Conservation (phyloP, 2,113 vertebrate genomes). For the Muscicapa adusta region DNA sequence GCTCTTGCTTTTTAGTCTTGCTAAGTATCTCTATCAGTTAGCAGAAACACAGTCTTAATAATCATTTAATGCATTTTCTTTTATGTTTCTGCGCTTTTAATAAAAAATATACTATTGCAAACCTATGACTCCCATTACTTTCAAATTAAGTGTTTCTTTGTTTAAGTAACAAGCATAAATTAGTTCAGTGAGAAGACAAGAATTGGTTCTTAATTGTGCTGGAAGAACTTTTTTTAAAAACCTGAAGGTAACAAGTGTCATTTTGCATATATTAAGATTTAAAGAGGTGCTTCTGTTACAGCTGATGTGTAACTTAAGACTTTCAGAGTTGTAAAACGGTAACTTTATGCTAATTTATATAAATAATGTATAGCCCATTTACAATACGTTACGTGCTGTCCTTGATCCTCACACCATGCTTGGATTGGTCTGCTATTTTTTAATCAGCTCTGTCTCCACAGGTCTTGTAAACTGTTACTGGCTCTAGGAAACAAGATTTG, state of each 20-base stretch:
- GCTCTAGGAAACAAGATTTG: neutral
- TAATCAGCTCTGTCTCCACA: neutral
- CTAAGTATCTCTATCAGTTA: neutral
- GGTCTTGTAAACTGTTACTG: neutral
- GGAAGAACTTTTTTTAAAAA: neutral
- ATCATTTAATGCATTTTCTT: neutral
- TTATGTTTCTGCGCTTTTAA: neutral
- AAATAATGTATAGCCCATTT: slow-evolving; percentile 30
- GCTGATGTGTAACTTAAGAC: slow-evolving; percentile 47
- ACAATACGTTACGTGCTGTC: neutral
- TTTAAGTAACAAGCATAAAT: neutral
- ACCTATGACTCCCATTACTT: neutral
- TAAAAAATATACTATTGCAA: neutral
- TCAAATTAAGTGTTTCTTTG: neutral
- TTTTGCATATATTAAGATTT: slow-evolving; percentile 57
- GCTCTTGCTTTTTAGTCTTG: neutral
- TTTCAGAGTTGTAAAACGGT: slow-evolving; percentile 44
- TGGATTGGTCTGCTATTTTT: neutral
- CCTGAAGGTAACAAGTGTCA: slow-evolving; percentile 28
- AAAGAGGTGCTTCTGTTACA: slow-evolving; percentile 24
- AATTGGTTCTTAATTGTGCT: slow-evolving; percentile 22
- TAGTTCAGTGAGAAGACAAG: neutral
- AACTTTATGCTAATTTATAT: slow-evolving; percentile 48
- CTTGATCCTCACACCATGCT: neutral
- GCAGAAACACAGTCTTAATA: neutral